These are phyloP conservation scores for Turritopsis rubra DNA, from an alignment of 30 jellyfish, hydroid and myxozoan genomes.

Conservation along the genomic window DNA sequence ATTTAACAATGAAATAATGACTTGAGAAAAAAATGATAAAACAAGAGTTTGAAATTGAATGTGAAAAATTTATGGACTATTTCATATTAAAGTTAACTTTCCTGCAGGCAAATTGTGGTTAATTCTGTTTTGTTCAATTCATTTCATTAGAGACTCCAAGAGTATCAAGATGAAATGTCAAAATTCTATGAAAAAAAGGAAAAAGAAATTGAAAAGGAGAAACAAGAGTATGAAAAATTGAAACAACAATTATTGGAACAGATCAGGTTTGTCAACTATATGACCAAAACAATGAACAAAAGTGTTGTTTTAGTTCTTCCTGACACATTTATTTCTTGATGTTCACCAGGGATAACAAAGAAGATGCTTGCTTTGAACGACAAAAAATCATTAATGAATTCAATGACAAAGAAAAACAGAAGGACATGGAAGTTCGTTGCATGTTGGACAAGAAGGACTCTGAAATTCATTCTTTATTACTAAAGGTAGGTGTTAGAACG, in stretches of 20 bases:
- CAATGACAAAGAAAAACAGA: constrained; percentile 41
- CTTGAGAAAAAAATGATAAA: neutral
- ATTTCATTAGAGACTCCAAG: constrained; percentile 32
- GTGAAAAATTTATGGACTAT: neutral
- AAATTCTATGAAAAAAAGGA: constrained; percentile 28
- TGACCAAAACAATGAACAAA: neutral
- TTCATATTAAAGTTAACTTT: neutral
- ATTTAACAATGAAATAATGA: neutral
- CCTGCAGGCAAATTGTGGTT: too few relatives aligned
- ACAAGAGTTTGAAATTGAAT: neutral
- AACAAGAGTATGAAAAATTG: constrained; percentile 43
- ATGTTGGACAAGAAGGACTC: constrained; percentile 37
- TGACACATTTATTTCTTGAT: neutral
- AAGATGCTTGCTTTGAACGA: constrained; percentile 42
- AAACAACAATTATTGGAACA: constrained; percentile 41
- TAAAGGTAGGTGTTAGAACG: neutral
- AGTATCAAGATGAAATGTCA: constrained; percentile 43
- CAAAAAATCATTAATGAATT: constrained; percentile 44
- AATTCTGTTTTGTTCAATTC: too few relatives aligned
- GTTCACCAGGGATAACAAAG: constrained; percentile 29
- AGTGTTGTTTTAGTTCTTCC: neutral
- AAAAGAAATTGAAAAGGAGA: constrained; percentile 39
- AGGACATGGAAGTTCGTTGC: constrained; percentile 32
- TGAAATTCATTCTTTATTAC: constrained; percentile 15
- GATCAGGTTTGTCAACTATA: constrained; percentile 20